Evolutionary conservation across 2,888 invertebrate genomes (phyloP), one percentile per base, ranked within the genome.

Genomic region (Dichetophora obliterata): DNA sequence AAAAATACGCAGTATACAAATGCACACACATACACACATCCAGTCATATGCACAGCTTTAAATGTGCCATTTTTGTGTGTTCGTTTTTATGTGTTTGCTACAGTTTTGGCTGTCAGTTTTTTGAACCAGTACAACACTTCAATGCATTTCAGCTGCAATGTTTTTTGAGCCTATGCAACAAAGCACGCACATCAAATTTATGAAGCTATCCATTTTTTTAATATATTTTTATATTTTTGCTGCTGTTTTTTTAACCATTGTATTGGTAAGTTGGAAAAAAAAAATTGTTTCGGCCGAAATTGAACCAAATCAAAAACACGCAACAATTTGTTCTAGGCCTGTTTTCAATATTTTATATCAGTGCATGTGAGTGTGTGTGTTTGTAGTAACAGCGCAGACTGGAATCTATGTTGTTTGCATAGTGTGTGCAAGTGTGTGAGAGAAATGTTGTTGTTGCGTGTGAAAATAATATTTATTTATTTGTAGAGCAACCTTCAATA

Each of bases 261-360:
- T 9, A 65, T 37, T 37, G 31, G n/a, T 48, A 11, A 14, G 37
- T 37, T 37, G 43, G 14, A 43, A 43, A 43, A 43, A 43, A 43
- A 43, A 43, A 14, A 43, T 43, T 43, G 11, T 43, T 43, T 11
- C 43, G 14, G 14, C 43, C 43, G 3, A 43, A 43, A 43, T 43
- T 43, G 43, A 68, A n/a, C 48, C 50, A 68, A 34, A 65, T 34
- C 27, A 59, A 65, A 65, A 68, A 68, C 48, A 68, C 37, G 70
- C 70, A 70, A 54, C 70, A 70, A 54, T 59, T 72, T 72, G 43
- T 72, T 72, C 59, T 59, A 48, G 61, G 70, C 70, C 5, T 61
- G 57, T 71, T 16, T 57, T 57, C 57, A 37, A 34, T 59, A 71
- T 71, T 37, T 71, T 68, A 48, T 48, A 48, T 1, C 43, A 48